Base-by-base conservation (phyloP, 2,113 vertebrate genomes). In the Chroicocephalus ridibundus region DNA sequence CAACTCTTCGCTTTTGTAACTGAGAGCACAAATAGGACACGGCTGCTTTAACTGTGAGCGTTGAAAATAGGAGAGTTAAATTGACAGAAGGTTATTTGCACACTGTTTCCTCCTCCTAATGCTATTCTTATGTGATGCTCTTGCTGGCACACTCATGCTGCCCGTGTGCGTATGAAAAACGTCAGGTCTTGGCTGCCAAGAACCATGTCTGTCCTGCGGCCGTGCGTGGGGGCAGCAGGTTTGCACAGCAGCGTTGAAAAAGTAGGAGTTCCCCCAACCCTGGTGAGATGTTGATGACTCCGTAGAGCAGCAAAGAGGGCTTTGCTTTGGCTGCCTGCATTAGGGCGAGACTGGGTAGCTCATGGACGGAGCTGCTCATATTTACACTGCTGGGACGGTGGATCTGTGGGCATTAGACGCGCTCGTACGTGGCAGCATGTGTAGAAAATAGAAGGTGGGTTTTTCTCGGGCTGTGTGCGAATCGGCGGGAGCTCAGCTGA, bases 391-490 rank as follows among this genome's bases (percentile, higher is more conserved):
- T 13, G 24, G 25, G 68, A n/a, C n/a, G 10, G 36, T 11, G 25
- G 61, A 42, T 15, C 68, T 2, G 0, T 3, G 72, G 81, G 58
- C 81, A 55, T 6, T 6, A 14, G 32, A 3, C 0, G 2, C 24
- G 40, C 47, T 55, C 36, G 65, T 31, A 22, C 2, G 4, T 29
- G 49, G 20, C 54, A 19, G 22, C 7, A 0, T 0, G 4, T 20
- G 55, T 24, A 4, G 57, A 1, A 71, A 79, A 24, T 1, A 61
- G 34, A 21, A n/a, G 58, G 44, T 42, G 69, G 16, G 19, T 1
- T 68, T 81, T 87, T 17, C 65, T 74, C 47, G 49, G 34, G 62
- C 54, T 46, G 31, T 14, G 13, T 78, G 52, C 34, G 64, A 34
- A 10, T 18, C 0, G 0, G 26, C 58, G 49, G 66, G n/a, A 78